Evolutionary conservation across 2,888 invertebrate genomes (phyloP), one percentile per base, ranked within the genome.

Genomic region (Diarsia brunnea): DNA sequence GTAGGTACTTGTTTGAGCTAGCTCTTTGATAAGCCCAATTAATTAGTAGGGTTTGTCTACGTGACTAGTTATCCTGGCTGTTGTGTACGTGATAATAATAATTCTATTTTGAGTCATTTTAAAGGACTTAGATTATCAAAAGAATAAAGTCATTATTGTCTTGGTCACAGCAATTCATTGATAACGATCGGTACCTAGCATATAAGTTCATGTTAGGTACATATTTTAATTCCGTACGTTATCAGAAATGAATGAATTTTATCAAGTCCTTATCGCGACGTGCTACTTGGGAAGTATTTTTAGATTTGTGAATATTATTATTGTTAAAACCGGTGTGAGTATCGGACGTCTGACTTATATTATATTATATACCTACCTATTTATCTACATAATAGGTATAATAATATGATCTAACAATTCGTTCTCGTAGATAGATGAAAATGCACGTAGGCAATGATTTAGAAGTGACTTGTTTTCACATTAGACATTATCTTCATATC

Each of bases 231-330:
- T 85, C 60, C 65, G 51, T 31, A 14, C 27, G 38, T 78, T 86
- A 83, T 86, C 87, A 68, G 79, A 53, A 82, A 24, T 82, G 65
- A 82, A 85, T 85, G 69, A 78, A 65, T 69, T 70, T 86, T 73
- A 83, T 83, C 79, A 64, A 8, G 14, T n/a, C n/a, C 21, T 84
- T 86, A 83, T 83, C 87, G 73, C 58, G 27, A 14, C 72, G 65
- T 19, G 73, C 84, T 68, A 53, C 79, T 72, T 63, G 27, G n/a
- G 2, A 43, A 77, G 63, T 82, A 83, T 82, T 82, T 66, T 72
- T 86, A 78, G 58, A 69, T 64, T 58, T 43, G 38, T 45, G 71
- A 51, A 63, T 72, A 47, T 63, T 74, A 47, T 63, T 74, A 74
- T 81, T 81, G 69, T 81, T 84, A 27, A 19, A 43, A 12, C 24